Evolutionary conservation across 2,888 invertebrate genomes (phyloP).

Genomic region (Polietes domitor): DNA sequence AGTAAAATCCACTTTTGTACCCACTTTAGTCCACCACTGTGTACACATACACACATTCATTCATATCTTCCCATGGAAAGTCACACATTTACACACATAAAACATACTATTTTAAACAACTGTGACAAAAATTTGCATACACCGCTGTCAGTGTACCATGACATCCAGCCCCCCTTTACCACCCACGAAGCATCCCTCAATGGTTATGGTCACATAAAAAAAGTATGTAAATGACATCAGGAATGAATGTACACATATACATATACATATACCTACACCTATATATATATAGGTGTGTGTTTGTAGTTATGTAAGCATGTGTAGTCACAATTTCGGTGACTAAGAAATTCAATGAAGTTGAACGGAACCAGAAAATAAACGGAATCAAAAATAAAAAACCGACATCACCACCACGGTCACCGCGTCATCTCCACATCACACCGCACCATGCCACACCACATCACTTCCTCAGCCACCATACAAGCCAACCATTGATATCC

Average conservation of each 20-base stretch:
- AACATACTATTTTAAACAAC: background rate
- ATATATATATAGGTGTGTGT: background rate
- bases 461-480: background rate
- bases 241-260: background rate
- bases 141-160: background rate
- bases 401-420: background rate
- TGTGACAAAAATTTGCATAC: background rate
- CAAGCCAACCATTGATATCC: slow-evolving; percentile 36
- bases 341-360: slow-evolving; percentile 52
- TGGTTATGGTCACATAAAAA: background rate
- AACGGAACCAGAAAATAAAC: slow-evolving; percentile 33
- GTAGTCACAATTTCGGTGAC: background rate
- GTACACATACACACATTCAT: background rate
- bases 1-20: no score
- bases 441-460: background rate
- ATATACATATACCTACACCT: background rate
- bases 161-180: background rate
- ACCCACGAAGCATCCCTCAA: background rate
- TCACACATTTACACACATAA: background rate
- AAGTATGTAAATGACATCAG: background rate
- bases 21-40: no score
- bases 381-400: slow-evolving; percentile 29
- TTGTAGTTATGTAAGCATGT: no score
- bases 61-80: no score
- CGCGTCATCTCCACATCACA: background rate